Evolutionary conservation across 2,113 vertebrate species (phyloP).

Genomic region (Pantherophis guttatus): DNA sequence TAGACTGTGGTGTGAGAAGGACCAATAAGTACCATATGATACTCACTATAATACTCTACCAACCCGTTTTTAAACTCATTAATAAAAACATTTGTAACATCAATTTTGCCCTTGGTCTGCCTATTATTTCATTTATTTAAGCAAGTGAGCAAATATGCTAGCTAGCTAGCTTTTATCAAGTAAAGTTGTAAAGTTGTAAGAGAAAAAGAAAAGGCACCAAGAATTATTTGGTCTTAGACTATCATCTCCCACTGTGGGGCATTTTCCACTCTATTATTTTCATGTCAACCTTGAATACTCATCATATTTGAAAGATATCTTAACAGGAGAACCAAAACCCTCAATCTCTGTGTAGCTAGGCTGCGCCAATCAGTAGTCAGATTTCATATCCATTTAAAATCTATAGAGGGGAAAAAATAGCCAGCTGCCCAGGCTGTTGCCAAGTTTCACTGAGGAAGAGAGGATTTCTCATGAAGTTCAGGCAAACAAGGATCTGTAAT

Average conservation of each 20-base stretch:
- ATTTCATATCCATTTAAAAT: background rate
- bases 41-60: background rate
- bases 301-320: background rate
- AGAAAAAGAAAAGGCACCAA: background rate
- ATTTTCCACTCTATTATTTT: background rate
- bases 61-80: background rate
- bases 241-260: background rate
- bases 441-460: conserved; percentile 49
- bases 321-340: background rate
- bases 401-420: background rate
- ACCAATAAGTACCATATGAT: background rate
- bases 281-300: background rate
- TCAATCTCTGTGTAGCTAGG: background rate
- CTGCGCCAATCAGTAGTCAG: background rate
- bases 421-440: conserved; percentile 8
- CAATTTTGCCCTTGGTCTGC: background rate
- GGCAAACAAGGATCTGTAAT: conserved; percentile 47
- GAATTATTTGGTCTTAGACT: background rate
- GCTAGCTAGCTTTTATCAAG: background rate
- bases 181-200: background rate
- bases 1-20: background rate
- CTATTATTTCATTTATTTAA: background rate
- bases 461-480: conserved; percentile 52
- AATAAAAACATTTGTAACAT: background rate
- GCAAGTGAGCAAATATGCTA: background rate